Evolutionary conservation across 2,797 vertebrate genomes (phyloP), one percentile per base, ranked within the genome.

Genomic region (Ciconia nigra): DNA sequence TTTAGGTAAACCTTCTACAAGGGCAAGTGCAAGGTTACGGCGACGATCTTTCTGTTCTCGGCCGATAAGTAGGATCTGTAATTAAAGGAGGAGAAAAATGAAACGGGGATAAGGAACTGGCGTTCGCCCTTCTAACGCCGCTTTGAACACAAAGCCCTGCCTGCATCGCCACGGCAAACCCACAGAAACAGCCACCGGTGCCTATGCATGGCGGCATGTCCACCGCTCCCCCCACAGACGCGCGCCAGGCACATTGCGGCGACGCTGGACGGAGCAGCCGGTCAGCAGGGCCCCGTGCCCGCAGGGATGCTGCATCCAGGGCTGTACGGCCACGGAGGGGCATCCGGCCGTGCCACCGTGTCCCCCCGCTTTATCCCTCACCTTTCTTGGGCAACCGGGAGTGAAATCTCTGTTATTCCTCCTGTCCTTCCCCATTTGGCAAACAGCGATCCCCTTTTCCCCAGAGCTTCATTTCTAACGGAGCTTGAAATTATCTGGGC

Each of bases 1-100:
- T 97, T 97, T 95, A 95, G 97, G 98, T 96, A 97, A 98, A 97
- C 94, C 98, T 96, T 95, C 94, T 52, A 83, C 97, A 98, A 98
- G 98, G 98, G 96, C 97, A 98, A 98, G 95, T 96, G 89, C 97
- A 97, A 83, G 93, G 97, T 97, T 69, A 87, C 35, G 15, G 93
- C 29, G 78, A 61, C 81, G 4, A 46, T 95, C 82, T 90, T 97
- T 90, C 91, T 96, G 96, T 86, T 90, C 91, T 90, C 11, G 10
- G 89, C 90, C 58, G 93, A 95, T 97, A 96, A 97, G 95, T 97
- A 93, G 94, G 96, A 95, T 94, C 96, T 90, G 91, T 97, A 97
- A 98, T 98, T 98, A 98, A 97, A 95, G 86, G 89, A 95, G 93
- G 78, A 96, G 87, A 92, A 88, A 97, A 97, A 97, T 79, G 95